Base-by-base conservation (phyloP, 2,113 vertebrate genomes). In the Brachyhypopomus occidentalis region DNA sequence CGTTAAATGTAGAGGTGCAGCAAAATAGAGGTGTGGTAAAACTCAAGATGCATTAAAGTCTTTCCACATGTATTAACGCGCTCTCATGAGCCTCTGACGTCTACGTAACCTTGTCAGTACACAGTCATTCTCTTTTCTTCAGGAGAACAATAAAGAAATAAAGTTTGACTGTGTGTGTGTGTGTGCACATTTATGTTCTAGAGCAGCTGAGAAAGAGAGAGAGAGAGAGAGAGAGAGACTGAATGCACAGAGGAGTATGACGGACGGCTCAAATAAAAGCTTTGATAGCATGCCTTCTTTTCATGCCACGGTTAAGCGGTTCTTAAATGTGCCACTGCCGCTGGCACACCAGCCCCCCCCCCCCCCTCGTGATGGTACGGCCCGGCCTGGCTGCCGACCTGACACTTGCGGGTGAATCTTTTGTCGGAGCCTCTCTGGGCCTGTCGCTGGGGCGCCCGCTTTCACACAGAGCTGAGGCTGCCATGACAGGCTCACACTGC, bases 211-310 rank as follows among this genome's bases (percentile, higher is more conserved):
- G 23, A 73, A 19, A 6, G 34, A 0, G 11, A 36, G 30, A 30
- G 4, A 62, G 74, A 30, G 58, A 63, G 72, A 63, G 72, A 76
- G 58, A 73, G 41, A 27, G 64, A 59, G 69, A 81, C 19, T 70
- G 67, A 8, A 14, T 16, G 27, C 34, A 25, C 41, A 66, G 73
- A 63, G 27, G 75, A 73, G 75, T 75, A 82, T 22, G 71, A 73
- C 80, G 74, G 80, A 84, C 85, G 77, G 80, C 83, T 77, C 59
- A 63, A 86, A 86, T 86, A 86, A 84, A 86, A 76, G 76, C 58
- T 75, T 7, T 77, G 79, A 86, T 72, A 36, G 75, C 71, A 27
- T 59, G 25, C 66, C 78, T 69, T 67, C 52, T 56, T 79, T 79
- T 84, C 23, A 86, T 82, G 75, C 76, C 52, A 55, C 73, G 27